Evolutionary conservation across 2,113 vertebrate species (phyloP), one percentile per base, ranked within the genome.

Genomic region (Entelurus aequoreus): DNA sequence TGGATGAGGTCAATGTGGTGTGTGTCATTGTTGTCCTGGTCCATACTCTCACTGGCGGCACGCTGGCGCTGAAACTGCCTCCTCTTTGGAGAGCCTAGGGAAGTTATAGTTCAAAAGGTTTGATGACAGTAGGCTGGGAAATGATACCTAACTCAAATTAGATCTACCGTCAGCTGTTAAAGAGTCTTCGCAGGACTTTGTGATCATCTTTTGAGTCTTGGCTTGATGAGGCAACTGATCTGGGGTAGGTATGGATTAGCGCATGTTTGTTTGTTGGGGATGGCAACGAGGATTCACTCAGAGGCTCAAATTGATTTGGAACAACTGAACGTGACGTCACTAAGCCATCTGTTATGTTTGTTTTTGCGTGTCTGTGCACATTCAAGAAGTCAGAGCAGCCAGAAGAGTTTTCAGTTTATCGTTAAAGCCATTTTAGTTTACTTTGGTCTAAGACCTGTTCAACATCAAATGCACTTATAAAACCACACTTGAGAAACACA

Each of bases 1-100:
- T 96, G 96, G 85, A 98, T 97, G 84, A 94, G 92, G 83, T 95
- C 95, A 0, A 87, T 83, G 51, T 90, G 92, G 66, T 93, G 91
- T 0, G 89, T 52, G 7, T 90, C 93, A 0, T 88, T 90, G 65
- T 93, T 92, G 15, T 94, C 94, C 74, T 93, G 93, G 79, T 98
- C 96, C 91, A 92, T 93, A 88, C 95, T 98, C 85, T 97, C 95
- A 0, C 96, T 98, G 78, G 96, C 95, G 0, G 95, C 96, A 5
- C 95, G 88, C 88, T 98, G 95, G 4, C 96, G 90, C 84, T 97
- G 96, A 80, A 98, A 97, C 76, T 96, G 95, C 16, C 93, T 92
- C 13, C 95, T 87, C 77, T 95, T 97, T 3, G 95, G 96, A 1
- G 96, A 98, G 12, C 96, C 96, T 93, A 60, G 37, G 63, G 54